Percentiles rank a stretch among this genome's conserved stretches.
Evolutionary conservation across 2,888 invertebrate genomes (phyloP).

Genomic region (Lutraria lutraria): DNA sequence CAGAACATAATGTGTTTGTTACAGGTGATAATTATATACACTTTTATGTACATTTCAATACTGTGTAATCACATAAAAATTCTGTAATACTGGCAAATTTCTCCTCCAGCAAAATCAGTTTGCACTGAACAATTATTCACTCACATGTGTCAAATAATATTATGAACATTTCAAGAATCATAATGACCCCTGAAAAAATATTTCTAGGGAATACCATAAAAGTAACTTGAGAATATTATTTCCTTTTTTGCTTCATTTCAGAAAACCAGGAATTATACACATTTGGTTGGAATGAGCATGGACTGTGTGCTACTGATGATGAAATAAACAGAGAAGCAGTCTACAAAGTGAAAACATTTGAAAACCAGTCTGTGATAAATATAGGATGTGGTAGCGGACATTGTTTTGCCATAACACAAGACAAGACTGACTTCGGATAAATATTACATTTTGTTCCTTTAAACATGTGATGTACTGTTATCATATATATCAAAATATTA

Average conservation of each 20-base stretch:
- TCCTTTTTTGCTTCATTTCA: constrained; percentile 50
- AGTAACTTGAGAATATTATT: background rate
- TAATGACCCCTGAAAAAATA: no score
- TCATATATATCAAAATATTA: no score
- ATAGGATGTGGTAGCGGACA: constrained; percentile 82
- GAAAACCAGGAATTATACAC: constrained; percentile 70
- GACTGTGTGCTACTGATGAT: constrained; percentile 84
- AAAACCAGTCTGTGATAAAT: constrained; percentile 51
- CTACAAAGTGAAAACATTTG: constrained; percentile 62
- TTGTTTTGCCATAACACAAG: constrained; percentile 70
- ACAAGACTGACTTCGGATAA: constrained; percentile 12
- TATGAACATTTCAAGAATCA: no score
- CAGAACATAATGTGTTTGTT: constrained; percentile 82
- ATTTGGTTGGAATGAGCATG: constrained; percentile 86
- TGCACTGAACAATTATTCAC: no score
- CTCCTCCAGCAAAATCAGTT: no score
- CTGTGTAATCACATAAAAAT: no score
- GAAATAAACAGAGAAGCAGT: constrained; percentile 77
- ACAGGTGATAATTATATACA: constrained; percentile 69
- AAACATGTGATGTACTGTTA: no score
- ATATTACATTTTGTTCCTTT: no score
- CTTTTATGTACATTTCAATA: no score
- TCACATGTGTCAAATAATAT: no score
- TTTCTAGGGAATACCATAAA: no score
- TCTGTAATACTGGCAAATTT: no score